phyloP scores from a whole-genome alignment of 2,113 vertebrate species.

The Dissostichus mawsoni region DNA sequence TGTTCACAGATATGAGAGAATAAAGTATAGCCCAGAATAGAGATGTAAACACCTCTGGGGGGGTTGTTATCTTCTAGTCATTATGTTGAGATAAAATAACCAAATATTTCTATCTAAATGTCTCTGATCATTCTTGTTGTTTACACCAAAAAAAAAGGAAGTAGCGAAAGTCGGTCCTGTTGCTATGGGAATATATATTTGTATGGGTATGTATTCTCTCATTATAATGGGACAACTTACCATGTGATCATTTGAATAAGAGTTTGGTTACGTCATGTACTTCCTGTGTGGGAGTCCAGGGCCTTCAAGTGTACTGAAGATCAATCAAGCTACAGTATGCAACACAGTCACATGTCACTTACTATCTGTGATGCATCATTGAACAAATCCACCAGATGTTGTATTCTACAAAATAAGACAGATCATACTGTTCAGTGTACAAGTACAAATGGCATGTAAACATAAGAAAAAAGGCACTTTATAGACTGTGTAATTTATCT shows the following conservation, averaged over 20 bases:
- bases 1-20: slow-evolving; percentile 15
- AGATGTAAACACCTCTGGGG: background rate
- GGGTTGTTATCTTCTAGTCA: background rate
- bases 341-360: background rate
- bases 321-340: background rate
- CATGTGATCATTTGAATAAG: background rate
- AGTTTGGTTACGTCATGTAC: background rate
- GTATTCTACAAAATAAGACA: background rate
- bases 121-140: slow-evolving; percentile 1
- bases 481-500: no score
- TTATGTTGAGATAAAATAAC: slow-evolving; percentile 14
- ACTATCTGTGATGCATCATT: background rate
- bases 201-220: no score
- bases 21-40: slow-evolving; percentile 17
- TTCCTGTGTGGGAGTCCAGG: background rate
- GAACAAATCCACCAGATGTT: background rate
- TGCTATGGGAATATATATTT: background rate
- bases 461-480: background rate
- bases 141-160: background rate
- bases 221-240: no score
- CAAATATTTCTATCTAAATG: slow-evolving; percentile 7
- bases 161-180: background rate
- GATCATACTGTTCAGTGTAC: background rate
- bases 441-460: background rate
- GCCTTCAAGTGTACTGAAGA: background rate